These are phyloP conservation scores for Pitangus sulphuratus DNA, from an alignment of 2,797 vertebrate species.

Conservation along the genomic window DNA sequence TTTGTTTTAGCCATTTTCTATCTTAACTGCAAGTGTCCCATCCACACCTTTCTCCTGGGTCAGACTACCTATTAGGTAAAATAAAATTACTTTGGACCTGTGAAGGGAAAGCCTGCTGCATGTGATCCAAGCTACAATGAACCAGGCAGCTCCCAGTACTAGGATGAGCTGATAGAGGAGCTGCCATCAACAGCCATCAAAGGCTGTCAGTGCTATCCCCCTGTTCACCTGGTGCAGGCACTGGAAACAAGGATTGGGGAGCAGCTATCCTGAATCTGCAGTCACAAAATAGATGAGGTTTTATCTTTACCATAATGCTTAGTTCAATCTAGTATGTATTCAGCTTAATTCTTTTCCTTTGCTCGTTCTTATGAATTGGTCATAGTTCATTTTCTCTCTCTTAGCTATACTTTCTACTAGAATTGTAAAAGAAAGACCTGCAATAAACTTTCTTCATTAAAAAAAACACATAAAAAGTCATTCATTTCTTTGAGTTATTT, in stretches of 20 bases:
- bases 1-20: constrained; percentile 26
- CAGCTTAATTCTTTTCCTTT: constrained; percentile 58
- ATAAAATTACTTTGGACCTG: not conserved
- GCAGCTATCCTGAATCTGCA: constrained; percentile 26
- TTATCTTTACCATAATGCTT: constrained; percentile 48
- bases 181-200: not conserved
- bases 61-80: constrained; percentile 7
- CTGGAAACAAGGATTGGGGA: constrained; percentile 40
- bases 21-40: not conserved
- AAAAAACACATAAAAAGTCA: not conserved
- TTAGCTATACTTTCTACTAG: constrained; percentile 78
- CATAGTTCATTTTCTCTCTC: constrained; percentile 68
- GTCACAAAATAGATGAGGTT: not conserved
- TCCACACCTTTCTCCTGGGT: not conserved
- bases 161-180: not conserved
- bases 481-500: not conserved
- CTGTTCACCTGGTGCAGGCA: constrained; percentile 27
- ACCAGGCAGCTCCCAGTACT: not conserved
- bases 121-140: not conserved
- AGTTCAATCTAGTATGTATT: constrained; percentile 58
- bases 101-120: constrained; percentile 47
- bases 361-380: constrained; percentile 36
- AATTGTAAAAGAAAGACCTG: constrained; percentile 72
- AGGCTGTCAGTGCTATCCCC: constrained; percentile 1
- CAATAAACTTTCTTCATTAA: constrained; percentile 81